Percentiles rank a stretch among this genome's conserved stretches.
These are phyloP conservation scores for Galleria mellonella DNA, from an alignment of 1,140 invertebrate species.

Conservation along the genomic window DNA sequence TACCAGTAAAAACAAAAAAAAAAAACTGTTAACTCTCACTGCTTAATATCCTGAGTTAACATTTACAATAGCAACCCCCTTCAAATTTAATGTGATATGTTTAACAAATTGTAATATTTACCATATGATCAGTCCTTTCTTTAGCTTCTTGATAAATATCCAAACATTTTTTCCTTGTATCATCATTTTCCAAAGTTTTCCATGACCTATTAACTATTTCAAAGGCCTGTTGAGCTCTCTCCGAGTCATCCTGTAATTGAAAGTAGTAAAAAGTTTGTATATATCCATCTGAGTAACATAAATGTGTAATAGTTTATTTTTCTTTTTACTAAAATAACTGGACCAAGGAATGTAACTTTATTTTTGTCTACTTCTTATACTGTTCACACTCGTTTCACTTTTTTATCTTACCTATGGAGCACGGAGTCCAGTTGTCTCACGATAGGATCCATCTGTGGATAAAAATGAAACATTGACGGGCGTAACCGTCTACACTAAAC, in stretches of 20 bases:
- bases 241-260: constrained; percentile 89
- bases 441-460: constrained; percentile 62
- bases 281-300: no score
- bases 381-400: neutral
- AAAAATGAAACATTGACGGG: constrained; percentile 71
- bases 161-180: constrained; percentile 94
- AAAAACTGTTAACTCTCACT: no score
- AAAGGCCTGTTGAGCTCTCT: constrained; percentile 95
- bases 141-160: constrained; percentile 98
- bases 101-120: constrained; percentile 52
- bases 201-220: constrained; percentile 97
- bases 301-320: neutral
- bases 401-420: constrained; percentile 51
- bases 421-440: constrained; percentile 27
- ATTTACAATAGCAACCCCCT: no score
- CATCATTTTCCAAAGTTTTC: constrained; percentile 96
- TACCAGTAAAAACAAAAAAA: no score
- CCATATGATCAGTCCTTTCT: constrained; percentile 94
- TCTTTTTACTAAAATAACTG: neutral
- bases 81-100: no score
- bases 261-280: no score
- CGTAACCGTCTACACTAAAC: constrained; percentile 55
- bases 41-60: no score
- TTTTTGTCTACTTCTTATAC: neutral
- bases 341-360: no score